A percentile compares a stretch with the other conserved stretches of the same genome.
Evolutionary conservation across 2,113 vertebrate species (phyloP).

Genomic region (Cygnus atratus): DNA sequence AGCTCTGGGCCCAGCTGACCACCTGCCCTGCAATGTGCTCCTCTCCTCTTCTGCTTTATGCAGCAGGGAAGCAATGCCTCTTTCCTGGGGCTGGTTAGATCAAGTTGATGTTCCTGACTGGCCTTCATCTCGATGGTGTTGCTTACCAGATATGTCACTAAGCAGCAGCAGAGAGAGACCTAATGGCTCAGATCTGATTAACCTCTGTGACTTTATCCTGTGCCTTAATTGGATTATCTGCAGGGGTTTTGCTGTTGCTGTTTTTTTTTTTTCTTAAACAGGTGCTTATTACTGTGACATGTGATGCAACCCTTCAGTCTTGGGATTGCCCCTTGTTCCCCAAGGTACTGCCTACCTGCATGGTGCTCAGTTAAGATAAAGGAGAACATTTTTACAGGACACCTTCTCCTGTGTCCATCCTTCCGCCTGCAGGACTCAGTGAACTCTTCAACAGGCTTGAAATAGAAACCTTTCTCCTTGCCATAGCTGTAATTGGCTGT

Average conservation of each 20-base stretch:
- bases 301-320: neutral
- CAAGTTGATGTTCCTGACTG: neutral
- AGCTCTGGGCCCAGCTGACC: neutral
- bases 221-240: slow-evolving; percentile 52
- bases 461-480: slow-evolving; percentile 12
- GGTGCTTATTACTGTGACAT: neutral
- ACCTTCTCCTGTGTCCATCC: neutral
- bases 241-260: neutral
- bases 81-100: neutral
- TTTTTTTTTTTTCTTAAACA: neutral
- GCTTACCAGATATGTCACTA: slow-evolving; percentile 6
- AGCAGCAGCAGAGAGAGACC: slow-evolving; percentile 27
- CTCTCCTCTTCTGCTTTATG: neutral
- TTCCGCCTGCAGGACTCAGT: neutral
- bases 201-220: slow-evolving; percentile 33
- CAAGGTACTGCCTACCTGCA: neutral
- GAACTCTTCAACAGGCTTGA: neutral
- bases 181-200: slow-evolving; percentile 51
- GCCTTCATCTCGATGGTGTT: neutral
- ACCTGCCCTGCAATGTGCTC: neutral
- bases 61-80: neutral
- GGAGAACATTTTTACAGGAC: neutral
- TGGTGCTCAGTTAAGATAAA: neutral
- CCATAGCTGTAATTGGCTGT: neutral
- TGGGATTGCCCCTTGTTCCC: neutral